Evolutionary conservation across 2,113 vertebrate species (phyloP).

Genomic region (Polypterus bichir): DNA sequence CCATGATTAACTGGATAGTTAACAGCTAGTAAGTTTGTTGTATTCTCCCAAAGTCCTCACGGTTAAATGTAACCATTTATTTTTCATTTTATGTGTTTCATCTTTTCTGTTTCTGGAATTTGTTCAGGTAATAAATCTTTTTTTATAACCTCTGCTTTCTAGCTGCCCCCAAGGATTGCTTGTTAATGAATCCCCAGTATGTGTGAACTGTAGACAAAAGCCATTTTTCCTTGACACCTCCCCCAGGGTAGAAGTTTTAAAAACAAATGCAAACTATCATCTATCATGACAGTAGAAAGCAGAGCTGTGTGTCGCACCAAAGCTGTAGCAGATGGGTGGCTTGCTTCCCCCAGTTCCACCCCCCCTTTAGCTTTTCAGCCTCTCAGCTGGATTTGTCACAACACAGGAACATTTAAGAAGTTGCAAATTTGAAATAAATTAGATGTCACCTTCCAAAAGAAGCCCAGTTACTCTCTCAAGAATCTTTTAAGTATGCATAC

Average conservation of each 20-base stretch:
- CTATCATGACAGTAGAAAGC: background rate
- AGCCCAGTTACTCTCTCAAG: too few species aligned
- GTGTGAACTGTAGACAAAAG: conserved; percentile 3
- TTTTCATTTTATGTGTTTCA: too few species aligned
- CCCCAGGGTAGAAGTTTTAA: background rate
- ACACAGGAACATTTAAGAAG: too few species aligned
- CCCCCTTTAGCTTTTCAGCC: too few species aligned
- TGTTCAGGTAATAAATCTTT: background rate
- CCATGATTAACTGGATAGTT: too few species aligned
- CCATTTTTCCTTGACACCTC: background rate
- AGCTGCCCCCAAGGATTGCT: background rate
- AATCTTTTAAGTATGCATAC: too few species aligned
- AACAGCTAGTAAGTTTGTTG: too few species aligned
- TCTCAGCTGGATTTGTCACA: too few species aligned
- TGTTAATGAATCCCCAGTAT: background rate
- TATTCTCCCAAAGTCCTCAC: too few species aligned
- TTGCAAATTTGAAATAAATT: too few species aligned
- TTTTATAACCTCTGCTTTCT: background rate
- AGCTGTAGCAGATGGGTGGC: background rate
- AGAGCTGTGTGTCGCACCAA: background rate
- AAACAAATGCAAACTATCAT: background rate
- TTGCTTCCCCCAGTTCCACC: background rate
- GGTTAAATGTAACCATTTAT: too few species aligned
- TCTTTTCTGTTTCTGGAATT: background rate
- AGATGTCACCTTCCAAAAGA: too few species aligned